Evolutionary conservation across 2,888 invertebrate genomes (phyloP).

Genomic region (Mystacides longicornis): DNA sequence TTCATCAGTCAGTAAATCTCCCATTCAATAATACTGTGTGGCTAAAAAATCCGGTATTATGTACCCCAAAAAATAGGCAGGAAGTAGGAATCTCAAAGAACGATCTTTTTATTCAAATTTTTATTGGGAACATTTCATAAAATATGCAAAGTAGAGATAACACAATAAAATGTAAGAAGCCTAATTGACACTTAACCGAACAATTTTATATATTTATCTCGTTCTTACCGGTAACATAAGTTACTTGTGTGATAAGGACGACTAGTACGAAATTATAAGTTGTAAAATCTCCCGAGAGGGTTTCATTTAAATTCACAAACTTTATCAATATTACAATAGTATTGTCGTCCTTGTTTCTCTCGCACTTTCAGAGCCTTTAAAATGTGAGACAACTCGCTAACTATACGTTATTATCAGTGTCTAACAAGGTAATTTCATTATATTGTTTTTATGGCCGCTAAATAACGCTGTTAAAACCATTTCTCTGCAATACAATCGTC

Average conservation of each 20-base stretch:
- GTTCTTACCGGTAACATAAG: neutral
- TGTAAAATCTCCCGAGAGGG: neutral
- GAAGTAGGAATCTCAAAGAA: neutral
- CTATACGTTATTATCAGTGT: neutral
- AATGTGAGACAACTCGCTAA: neutral
- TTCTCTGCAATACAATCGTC: too few species aligned
- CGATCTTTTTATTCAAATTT: slow-evolving; percentile 6
- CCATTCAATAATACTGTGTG: too few species aligned
- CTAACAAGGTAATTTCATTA: neutral
- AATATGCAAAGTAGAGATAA: neutral
- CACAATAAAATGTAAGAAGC: slow-evolving; percentile 1
- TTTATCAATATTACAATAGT: neutral
- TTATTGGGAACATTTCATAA: slow-evolving; percentile 2
- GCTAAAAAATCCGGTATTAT: too few species aligned
- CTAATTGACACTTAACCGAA: slow-evolving; percentile 8
- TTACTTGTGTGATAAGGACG: neutral
- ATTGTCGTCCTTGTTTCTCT: neutral
- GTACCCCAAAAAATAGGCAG: too few species aligned
- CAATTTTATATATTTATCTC: slow-evolving; percentile 1
- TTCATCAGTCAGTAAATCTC: too few species aligned
- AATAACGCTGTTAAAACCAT: too few species aligned
- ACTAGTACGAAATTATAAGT: neutral
- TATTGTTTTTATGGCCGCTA: neutral
- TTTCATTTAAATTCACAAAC: neutral
- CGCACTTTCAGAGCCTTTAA: neutral